Percentiles rank a stretch among this genome's conserved stretches.
Evolutionary conservation across 2,797 vertebrate species (phyloP).

Genomic region (Enteromius paludinosus): DNA sequence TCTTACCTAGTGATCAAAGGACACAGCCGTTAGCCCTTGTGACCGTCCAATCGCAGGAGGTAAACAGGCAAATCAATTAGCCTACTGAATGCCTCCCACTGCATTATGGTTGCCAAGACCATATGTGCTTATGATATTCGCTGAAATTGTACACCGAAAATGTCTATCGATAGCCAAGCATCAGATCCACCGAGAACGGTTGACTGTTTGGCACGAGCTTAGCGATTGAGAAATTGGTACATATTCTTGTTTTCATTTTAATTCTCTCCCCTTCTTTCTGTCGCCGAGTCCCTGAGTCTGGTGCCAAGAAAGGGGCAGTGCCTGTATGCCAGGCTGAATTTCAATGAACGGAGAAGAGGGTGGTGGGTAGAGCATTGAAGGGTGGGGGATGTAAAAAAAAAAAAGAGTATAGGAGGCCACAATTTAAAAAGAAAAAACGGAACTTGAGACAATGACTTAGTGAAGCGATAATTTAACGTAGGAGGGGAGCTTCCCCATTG

Average conservation of each 20-base stretch:
- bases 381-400: slow-evolving; percentile 52
- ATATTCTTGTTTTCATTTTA: slow-evolving; percentile 67
- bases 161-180: slow-evolving; percentile 72
- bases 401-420: slow-evolving; percentile 68
- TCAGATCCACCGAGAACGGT: slow-evolving; percentile 71
- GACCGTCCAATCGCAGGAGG: slow-evolving; percentile 55
- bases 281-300: slow-evolving; percentile 69
- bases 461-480: slow-evolving; percentile 42
- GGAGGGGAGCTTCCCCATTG: slow-evolving; percentile 39
- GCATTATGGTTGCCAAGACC: slow-evolving; percentile 59
- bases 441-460: slow-evolving; percentile 55
- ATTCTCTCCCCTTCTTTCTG: slow-evolving; percentile 66
- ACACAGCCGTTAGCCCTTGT: slow-evolving; percentile 59
- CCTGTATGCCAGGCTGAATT: slow-evolving; percentile 82
- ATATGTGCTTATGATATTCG: slow-evolving; percentile 63
- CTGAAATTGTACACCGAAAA: slow-evolving; percentile 71
- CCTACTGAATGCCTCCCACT: slow-evolving; percentile 19
- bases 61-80: slow-evolving; percentile 72
- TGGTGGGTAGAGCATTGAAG: slow-evolving; percentile 57
- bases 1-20: slow-evolving; percentile 51
- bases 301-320: slow-evolving; percentile 82
- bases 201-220: slow-evolving; percentile 76
- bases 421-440: slow-evolving; percentile 65
- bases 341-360: slow-evolving; percentile 78
- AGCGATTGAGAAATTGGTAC: slow-evolving; percentile 71